A percentile compares a stretch with the other conserved stretches of the same genome.
Conservation (phyloP, 2,797 vertebrate species). For the Pachyuromys duprasi region DNA sequence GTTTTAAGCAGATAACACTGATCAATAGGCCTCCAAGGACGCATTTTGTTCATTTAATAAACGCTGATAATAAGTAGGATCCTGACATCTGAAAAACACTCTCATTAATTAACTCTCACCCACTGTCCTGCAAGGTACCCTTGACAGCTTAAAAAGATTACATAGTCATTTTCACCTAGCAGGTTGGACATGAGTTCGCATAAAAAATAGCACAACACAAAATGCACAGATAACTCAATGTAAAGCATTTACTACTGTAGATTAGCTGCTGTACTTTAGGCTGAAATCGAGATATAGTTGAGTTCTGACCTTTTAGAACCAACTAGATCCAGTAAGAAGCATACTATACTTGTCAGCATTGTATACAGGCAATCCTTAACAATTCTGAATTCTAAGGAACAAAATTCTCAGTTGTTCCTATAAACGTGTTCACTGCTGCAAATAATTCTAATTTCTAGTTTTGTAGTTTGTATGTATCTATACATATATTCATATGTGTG, state of each 20-base stretch:
- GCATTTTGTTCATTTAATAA: constrained; percentile 59
- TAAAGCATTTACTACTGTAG: background rate
- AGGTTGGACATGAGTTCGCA: background rate
- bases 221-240: constrained; percentile 24
- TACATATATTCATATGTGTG: background rate
- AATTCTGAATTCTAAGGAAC: background rate
- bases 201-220: constrained; percentile 40
- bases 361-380: background rate
- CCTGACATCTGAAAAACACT: constrained; percentile 62
- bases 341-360: background rate
- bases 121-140: background rate
- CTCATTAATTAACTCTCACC: constrained; percentile 63
- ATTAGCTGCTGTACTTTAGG: background rate
- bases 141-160: constrained; percentile 37
- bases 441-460: background rate
- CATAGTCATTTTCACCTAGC: constrained; percentile 10
- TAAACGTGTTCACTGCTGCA: background rate
- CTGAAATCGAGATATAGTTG: constrained; percentile 3
- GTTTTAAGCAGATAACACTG: constrained; percentile 60
- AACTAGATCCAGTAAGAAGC: background rate
- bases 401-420: background rate
- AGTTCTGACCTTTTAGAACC: constrained; percentile 27
- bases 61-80: constrained; percentile 54
- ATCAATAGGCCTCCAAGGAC: constrained; percentile 72
- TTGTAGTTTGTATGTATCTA: background rate